These are phyloP conservation scores for Drosophila funebris DNA, from an alignment of 1,140 invertebrate genomes.

Conservation along the genomic window DNA sequence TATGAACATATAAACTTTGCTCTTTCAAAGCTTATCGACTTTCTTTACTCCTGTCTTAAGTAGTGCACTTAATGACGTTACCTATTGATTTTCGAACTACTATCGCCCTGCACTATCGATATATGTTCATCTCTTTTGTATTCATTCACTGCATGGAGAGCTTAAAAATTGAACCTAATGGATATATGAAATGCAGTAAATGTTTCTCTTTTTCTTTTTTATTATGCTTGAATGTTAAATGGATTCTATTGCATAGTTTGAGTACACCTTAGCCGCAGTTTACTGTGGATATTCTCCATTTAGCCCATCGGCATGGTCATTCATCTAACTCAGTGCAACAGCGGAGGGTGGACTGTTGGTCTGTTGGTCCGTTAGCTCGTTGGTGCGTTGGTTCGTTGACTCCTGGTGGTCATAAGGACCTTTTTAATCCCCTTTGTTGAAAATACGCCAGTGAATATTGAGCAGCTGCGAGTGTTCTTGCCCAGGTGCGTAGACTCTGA, in stretches of 20 bases:
- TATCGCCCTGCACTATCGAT: neutral
- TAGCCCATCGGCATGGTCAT: conserved; percentile 62
- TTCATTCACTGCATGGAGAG: neutral
- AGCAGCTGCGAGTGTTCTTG: conserved; percentile 45
- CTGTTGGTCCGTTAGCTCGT: neutral
- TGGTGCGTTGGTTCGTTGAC: conserved; percentile 20
- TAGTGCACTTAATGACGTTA: no score
- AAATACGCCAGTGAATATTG: conserved; percentile 67
- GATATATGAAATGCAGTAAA: neutral
- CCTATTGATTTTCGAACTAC: no score
- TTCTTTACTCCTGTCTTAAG: no score
- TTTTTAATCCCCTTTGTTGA: conserved; percentile 72
- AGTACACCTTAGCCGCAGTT: conserved; percentile 56
- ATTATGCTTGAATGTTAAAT: neutral
- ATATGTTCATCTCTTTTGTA: no score
- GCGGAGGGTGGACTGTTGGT: neutral
- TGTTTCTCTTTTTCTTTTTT: neutral
- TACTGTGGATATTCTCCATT: conserved; percentile 60
- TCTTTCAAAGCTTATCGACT: no score
- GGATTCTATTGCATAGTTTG: neutral
- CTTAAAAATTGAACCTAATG: neutral
- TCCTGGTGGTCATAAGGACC: conserved; percentile 59
- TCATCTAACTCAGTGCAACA: conserved; percentile 57
- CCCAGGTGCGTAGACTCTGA: conserved; percentile 14
- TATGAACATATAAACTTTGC: no score